Evolutionary conservation across 2,888 invertebrate genomes (phyloP).

Genomic region (Tuberolachnus salignus): DNA sequence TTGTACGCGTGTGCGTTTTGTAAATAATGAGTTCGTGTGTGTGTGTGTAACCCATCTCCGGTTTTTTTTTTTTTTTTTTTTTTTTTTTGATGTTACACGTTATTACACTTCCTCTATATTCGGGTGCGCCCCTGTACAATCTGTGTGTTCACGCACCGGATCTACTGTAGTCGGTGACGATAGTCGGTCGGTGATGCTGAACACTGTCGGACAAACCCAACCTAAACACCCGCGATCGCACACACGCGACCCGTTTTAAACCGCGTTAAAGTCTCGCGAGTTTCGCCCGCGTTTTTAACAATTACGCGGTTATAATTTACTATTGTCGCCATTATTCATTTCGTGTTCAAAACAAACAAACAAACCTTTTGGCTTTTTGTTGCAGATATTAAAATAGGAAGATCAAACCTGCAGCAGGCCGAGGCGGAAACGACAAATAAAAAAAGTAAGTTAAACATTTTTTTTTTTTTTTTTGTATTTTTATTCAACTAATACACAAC

Average conservation of each 20-base stretch:
- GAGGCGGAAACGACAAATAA: slow-evolving; percentile 20
- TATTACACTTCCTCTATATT: slow-evolving; percentile 54
- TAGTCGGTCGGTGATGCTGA: slow-evolving; percentile 53
- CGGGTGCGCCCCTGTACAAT: slow-evolving; percentile 51
- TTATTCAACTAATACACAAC: background rate
- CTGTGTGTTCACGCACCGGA: slow-evolving; percentile 52
- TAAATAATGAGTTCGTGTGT: slow-evolving; percentile 49
- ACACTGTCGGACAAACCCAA: slow-evolving; percentile 35
- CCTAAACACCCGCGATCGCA: background rate
- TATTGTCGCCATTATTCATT: background rate
- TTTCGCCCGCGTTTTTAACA: too few relatives aligned
- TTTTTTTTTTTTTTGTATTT: too few relatives aligned
- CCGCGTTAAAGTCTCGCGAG: too few relatives aligned
- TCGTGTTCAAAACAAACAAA: background rate
- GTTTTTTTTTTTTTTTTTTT: too few relatives aligned
- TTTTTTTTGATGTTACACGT: slow-evolving; percentile 35
- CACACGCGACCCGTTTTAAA: too few relatives aligned
- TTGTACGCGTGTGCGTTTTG: slow-evolving; percentile 43
- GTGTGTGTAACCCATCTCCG: slow-evolving; percentile 50
- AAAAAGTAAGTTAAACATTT: slow-evolving; percentile 37
- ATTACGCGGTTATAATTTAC: background rate
- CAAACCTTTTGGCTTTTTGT: background rate
- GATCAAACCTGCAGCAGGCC: background rate
- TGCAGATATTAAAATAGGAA: slow-evolving; percentile 26
- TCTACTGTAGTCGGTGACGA: background rate